Percentiles rank a stretch among this genome's conserved stretches.
Conservation (phyloP, 2,888 invertebrate genomes). For the Aphelenchoides bicaudatus region DNA sequence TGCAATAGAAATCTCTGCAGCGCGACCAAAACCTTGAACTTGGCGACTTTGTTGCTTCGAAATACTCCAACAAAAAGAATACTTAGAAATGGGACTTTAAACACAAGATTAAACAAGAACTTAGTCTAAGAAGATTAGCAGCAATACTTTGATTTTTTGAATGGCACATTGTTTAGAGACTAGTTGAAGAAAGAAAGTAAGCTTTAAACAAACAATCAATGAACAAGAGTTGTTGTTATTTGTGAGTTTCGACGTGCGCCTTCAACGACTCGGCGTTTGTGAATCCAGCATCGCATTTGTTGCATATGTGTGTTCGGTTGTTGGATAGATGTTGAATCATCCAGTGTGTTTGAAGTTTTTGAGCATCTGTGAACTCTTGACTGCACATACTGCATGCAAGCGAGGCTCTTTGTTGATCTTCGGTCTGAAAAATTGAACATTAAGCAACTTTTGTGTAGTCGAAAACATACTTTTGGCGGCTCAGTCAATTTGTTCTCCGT, state of each 20-base stretch:
- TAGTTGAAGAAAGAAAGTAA: background rate
- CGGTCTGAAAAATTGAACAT: slow-evolving; percentile 25
- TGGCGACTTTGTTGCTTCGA: too few relatives aligned
- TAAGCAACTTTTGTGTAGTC: too few relatives aligned
- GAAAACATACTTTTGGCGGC: too few relatives aligned
- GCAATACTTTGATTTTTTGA: background rate
- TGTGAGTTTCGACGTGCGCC: slow-evolving; percentile 55
- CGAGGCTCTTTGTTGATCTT: background rate
- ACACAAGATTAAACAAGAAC: too few relatives aligned
- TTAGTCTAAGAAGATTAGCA: too few relatives aligned
- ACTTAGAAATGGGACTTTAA: too few relatives aligned
- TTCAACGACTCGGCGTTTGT: slow-evolving; percentile 63
- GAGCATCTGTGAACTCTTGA: slow-evolving; percentile 19
- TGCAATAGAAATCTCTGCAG: too few relatives aligned
- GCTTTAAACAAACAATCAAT: background rate
- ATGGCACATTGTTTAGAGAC: background rate
- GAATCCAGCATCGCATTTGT: slow-evolving; percentile 65
- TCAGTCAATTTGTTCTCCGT: background rate
- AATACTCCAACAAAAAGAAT: too few relatives aligned
- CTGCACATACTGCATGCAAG: slow-evolving; percentile 21
- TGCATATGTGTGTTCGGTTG: slow-evolving; percentile 64
- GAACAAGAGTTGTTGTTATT: background rate
- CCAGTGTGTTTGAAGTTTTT: slow-evolving; percentile 22
- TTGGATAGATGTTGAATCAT: slow-evolving; percentile 37
- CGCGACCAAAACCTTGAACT: too few relatives aligned